Evolutionary conservation across 2,888 invertebrate species (phyloP).

Genomic region (Torymus auratus): DNA sequence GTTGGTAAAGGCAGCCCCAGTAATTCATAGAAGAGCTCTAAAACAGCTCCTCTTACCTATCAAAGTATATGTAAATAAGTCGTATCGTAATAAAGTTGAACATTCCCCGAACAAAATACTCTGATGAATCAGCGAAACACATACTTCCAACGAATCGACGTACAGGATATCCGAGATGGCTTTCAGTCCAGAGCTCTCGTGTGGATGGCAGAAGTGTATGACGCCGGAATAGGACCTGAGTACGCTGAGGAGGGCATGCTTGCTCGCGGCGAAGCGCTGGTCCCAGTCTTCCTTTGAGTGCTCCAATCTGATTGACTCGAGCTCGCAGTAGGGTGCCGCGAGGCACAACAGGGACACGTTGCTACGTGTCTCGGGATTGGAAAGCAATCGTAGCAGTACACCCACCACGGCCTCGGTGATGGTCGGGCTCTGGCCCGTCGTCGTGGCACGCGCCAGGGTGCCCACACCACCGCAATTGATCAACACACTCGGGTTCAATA

Average conservation of each 20-base stretch:
- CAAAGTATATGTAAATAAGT: no score
- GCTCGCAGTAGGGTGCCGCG: slow-evolving; percentile 95
- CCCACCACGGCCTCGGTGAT: slow-evolving; percentile 95
- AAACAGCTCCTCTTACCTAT: slow-evolving; percentile 89
- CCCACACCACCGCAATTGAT: slow-evolving; percentile 90
- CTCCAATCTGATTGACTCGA: slow-evolving; percentile 79
- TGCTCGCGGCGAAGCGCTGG: slow-evolving; percentile 89
- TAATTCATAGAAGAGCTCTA: slow-evolving; percentile 94
- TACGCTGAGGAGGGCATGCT: slow-evolving; percentile 89
- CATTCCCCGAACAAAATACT: no score
- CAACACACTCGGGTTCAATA: slow-evolving; percentile 88
- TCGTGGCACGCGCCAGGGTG: slow-evolving; percentile 88
- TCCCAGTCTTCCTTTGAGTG: slow-evolving; percentile 80
- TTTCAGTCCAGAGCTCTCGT: slow-evolving; percentile 85
- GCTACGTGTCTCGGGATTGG: slow-evolving; percentile 89
- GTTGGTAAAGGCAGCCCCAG: slow-evolving; percentile 91
- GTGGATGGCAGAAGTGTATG: slow-evolving; percentile 90
- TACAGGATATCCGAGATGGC: slow-evolving; percentile 89
- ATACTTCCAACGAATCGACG: slow-evolving; percentile 89
- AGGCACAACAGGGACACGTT: slow-evolving; percentile 90
- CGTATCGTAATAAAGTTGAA: no score
- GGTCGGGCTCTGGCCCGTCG: slow-evolving; percentile 91
- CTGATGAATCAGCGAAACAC: background rate
- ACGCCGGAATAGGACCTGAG: slow-evolving; percentile 95
- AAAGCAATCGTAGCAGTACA: slow-evolving; percentile 89